Base-by-base conservation (phyloP, 2,113 vertebrate genomes). In the Pyxicephalus adspersus region DNA sequence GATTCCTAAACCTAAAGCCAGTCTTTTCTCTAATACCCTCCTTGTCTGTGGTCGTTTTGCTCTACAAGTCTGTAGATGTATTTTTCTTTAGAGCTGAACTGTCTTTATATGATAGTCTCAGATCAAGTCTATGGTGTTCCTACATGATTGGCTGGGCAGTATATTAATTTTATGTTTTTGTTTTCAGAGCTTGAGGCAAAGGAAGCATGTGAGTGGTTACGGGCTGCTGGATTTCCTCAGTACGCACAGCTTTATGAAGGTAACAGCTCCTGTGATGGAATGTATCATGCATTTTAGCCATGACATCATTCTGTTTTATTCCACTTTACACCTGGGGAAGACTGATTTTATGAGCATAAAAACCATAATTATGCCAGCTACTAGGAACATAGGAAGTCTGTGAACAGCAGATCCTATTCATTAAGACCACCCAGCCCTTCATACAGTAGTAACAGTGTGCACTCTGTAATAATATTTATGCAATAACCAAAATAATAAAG, bases 221-320 rank as follows among this genome's bases (percentile, higher is more conserved):
- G 96, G 77, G 98, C 98, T 19, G 96, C 98, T 83, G 98, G 98
- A 83, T 99, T 99, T 89, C 98, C 98, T 57, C 98, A 99, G 28
- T 99, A 99, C 60, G 96, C 96, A 76, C 98, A 99, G 86, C 90
- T 99, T 72, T 99, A 98, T 84, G 96, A 99, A 92, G 94, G 97
- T 99, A 94, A 82, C 86, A 20, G 8, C 31, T 38, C 65, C 38
- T 74, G 18, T 66, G 26, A 61, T 25, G 25, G 28, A 29, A 52
- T 86, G 31, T 57, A 28, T 20, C 86, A 66, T 83, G 66, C 18
- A 1, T 55, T 81, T 73, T 85, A 87, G 64, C 31, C 65, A 64
- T 83, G 55, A 70, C 68, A 73, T 29, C 20, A 66, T 55, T 50
- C 23, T 61, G 23, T 73, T 81, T 28, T 67, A 80, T 61, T 63